A percentile compares a stretch with the other conserved stretches of the same genome.
These are phyloP conservation scores for Neoascia interrupta DNA, from an alignment of 2,888 invertebrate species.

Conservation along the genomic window DNA sequence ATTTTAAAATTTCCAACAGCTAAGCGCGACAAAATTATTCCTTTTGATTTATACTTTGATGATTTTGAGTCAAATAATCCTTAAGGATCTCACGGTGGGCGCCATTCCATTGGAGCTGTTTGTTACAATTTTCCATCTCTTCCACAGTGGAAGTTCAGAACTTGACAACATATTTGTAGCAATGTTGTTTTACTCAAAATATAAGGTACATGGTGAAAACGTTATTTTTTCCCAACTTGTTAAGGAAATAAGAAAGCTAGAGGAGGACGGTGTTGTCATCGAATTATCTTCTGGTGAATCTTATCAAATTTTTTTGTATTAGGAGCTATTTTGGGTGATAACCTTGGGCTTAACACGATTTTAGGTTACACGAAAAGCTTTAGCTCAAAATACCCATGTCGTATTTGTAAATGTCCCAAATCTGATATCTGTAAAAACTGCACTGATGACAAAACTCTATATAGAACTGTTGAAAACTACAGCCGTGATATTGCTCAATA, in stretches of 20 bases:
- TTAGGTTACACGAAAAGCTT: conserved; percentile 5
- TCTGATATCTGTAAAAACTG: neutral
- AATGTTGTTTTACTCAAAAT: conserved; percentile 28
- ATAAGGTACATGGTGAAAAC: conserved; percentile 3
- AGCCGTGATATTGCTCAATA: conserved; percentile 1
- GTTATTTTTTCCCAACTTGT: conserved; percentile 3
- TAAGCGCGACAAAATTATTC: neutral
- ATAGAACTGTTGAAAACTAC: conserved; percentile 10
- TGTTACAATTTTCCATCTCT: conserved; percentile 16
- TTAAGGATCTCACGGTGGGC: conserved; percentile 14
- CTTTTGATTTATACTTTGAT: conserved; percentile 13
- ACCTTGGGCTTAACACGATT: conserved; percentile 13
- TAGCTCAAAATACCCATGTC: conserved; percentile 7
- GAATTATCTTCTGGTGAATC: neutral
- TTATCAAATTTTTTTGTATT: conserved; percentile 7
- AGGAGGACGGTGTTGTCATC: conserved; percentile 3
- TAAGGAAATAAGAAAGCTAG: neutral
- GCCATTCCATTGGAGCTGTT: conserved; percentile 6
- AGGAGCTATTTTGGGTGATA: conserved; percentile 7
- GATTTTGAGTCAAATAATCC: conserved; percentile 21
- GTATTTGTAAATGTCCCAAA: conserved; percentile 11
- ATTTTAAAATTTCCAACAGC: conserved; percentile 1
- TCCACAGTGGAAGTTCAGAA: conserved; percentile 11
- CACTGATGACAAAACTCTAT: neutral
- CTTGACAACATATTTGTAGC: conserved; percentile 22